Percentiles rank a stretch among this genome's conserved stretches.
Conservation (phyloP, 1,140 invertebrate species). For the Brachionus rubens region DNA sequence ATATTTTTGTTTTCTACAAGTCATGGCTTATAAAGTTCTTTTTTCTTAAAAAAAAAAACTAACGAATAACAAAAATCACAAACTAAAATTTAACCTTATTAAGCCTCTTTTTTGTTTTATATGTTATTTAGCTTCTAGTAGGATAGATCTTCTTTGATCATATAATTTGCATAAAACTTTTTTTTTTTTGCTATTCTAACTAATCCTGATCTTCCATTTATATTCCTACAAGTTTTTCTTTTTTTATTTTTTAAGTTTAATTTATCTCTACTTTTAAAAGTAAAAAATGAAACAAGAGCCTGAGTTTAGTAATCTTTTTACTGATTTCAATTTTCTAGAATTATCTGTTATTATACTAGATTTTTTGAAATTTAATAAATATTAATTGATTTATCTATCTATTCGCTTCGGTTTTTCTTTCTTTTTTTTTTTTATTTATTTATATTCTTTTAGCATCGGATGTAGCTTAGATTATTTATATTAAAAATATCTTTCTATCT, state of each 20-base stretch:
- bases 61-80: background rate
- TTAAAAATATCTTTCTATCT: too few relatives aligned
- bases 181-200: background rate
- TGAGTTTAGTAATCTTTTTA: background rate
- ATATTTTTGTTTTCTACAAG: constrained; percentile 2
- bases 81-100: constrained; percentile 36
- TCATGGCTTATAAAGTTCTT: constrained; percentile 24
- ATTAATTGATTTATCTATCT: constrained; percentile 36
- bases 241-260: constrained; percentile 24
- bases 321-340: constrained; percentile 1
- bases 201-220: constrained; percentile 21
- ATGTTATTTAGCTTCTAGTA: background rate
- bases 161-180: constrained; percentile 37
- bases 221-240: constrained; percentile 14
- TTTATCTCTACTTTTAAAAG: background rate
- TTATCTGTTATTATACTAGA: constrained; percentile 45
- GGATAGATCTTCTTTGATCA: constrained; percentile 27
- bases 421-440: constrained; percentile 25
- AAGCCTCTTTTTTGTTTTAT: background rate
- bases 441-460: constrained; percentile 27
- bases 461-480: constrained; percentile 38
- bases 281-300: background rate
- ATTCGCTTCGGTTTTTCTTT: background rate
- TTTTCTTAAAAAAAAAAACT: background rate
- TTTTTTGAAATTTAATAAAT: constrained; percentile 46